Evolutionary conservation across 2,797 vertebrate species (phyloP), one percentile per base, ranked within the genome.

Genomic region (Hafferia zeledoni): DNA sequence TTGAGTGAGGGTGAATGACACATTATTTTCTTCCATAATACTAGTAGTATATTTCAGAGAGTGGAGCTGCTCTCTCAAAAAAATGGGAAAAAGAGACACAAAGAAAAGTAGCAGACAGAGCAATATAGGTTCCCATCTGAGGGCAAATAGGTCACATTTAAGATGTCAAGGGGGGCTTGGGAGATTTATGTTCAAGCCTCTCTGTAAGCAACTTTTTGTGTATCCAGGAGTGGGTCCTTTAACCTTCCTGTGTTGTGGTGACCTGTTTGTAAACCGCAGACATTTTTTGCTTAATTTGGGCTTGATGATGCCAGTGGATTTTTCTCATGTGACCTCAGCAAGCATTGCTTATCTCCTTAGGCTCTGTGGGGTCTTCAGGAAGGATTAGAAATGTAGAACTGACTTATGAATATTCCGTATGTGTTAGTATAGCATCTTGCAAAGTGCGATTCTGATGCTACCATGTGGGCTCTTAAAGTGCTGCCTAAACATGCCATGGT

Each of bases 131-230:
- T 83, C 25, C 52, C 1, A 20, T 60, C 86, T 50, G 75, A 91
- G 92, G 81, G 86, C 92, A 93, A 49, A 65, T 19, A 93, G 92
- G 93, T 87, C 55, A 0, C 3, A 1, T 72, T 91, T 89, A 47
- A 89, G 90, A 95, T 0, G n/a, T 95, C 92, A 90, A 31, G 49
- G 46, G 33, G 12, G 17, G 65, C 49, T 79, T 77, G 75, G 25
- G 68, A 95, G 92, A 95, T 97, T 95, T 92, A 94, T 95, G 89
- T 92, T 91, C 87, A 71, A 71, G 75, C 39, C 31, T 75, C 61
- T 83, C 75, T 15, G 3, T 91, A 83, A 92, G 84, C 81, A 94
- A 87, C 83, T 95, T 94, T 84, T 88, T 87, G 49, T 0, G 0
- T 67, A 20, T 81, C 50, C 9, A 3, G 64, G 89, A 94, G 85